Base-by-base conservation (phyloP, 1,140 invertebrate species). In the Bombus vancouverensis region DNA sequence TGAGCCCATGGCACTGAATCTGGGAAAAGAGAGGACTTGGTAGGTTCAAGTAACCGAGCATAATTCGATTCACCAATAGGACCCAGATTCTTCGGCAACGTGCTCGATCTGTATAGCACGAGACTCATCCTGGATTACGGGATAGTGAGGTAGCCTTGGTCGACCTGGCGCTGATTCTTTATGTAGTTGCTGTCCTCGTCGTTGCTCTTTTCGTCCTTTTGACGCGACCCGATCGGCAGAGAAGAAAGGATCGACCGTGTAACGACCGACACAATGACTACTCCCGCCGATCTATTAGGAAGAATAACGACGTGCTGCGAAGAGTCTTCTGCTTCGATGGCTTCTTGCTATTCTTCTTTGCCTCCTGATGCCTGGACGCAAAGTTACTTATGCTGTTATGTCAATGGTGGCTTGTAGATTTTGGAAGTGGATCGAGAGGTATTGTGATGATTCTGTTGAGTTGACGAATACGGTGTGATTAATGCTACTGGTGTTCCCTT, bases 1-100 rank as follows among this genome's bases (percentile, higher is more conserved):
- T 25, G 34, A 34, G 6, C 22, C 3, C 9, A 12, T 4, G 22
- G 3, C 37, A 9, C 8, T 28, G 59, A 78, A 18, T 81, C 79
- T 83, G 70, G 65, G 74, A 25, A 42, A 68, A 28, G n/a, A 34
- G 82, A 77, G 59, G 66, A 79, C 62, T 73, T 66, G 77, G 70
- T 25, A 10, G 87, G 80, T 82, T 88, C 92, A 93, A 93, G 93
- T 91, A 92, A 89, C 87, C 93, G 92, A 77, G 87, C 44, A 93
- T 94, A 94, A 95, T 95, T 95, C 93, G 94, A 93, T 94, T 93
- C 92, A 92, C 65, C 66, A 71, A 71, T 86, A 85, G 88, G 15
- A 25, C 18, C 10, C 44, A 3, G 6, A 47, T 89, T 87, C 72
- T 77, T 57, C 25, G 70, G 39, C 53, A 87, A 81, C 84, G 77